phyloP scores from a whole-genome alignment of 2,113 vertebrate species.

The Haplotaxodon microlepis region DNA sequence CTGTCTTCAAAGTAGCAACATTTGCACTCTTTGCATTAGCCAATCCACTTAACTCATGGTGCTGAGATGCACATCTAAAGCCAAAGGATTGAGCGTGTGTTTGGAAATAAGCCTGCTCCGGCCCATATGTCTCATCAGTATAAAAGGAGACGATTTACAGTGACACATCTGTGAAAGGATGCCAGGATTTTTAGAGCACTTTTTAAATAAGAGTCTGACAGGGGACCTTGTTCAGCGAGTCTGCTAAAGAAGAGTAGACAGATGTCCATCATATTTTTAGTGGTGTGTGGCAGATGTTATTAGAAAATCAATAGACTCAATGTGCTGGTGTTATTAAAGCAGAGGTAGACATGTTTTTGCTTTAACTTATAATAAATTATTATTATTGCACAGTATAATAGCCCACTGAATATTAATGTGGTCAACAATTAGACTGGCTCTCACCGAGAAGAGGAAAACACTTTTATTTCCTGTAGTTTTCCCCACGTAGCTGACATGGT shows the following conservation, averaged over 20 bases:
- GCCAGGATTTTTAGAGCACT: not conserved
- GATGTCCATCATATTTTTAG: not conserved
- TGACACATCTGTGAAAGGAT: constrained; percentile 24
- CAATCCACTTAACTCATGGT: not conserved
- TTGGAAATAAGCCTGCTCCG: constrained; percentile 6
- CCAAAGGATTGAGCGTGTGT: not conserved
- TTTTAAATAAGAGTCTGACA: not conserved
- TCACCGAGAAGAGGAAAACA: rapidly evolving
- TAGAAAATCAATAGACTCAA: not conserved
- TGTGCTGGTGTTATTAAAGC: not conserved
- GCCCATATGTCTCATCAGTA: constrained; percentile 2
- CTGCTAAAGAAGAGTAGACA: not conserved
- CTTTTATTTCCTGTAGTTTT: rapidly evolving
- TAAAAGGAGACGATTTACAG: not conserved
- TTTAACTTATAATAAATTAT: not conserved
- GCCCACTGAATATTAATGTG: not conserved
- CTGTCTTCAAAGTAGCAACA: constrained; percentile 2
- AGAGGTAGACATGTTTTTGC: not conserved
- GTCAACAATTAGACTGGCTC: not conserved
- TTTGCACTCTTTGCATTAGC: constrained; percentile 16
- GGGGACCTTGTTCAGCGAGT: not conserved
- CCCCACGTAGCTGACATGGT: rapidly evolving
- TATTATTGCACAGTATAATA: not conserved
- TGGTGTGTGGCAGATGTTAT: not conserved
- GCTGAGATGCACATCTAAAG: constrained; percentile 15